Percentiles rank a stretch among this genome's conserved stretches.
Conservation (phyloP, 2,113 vertebrate species). For the Syngnathoides biaculeatus region DNA sequence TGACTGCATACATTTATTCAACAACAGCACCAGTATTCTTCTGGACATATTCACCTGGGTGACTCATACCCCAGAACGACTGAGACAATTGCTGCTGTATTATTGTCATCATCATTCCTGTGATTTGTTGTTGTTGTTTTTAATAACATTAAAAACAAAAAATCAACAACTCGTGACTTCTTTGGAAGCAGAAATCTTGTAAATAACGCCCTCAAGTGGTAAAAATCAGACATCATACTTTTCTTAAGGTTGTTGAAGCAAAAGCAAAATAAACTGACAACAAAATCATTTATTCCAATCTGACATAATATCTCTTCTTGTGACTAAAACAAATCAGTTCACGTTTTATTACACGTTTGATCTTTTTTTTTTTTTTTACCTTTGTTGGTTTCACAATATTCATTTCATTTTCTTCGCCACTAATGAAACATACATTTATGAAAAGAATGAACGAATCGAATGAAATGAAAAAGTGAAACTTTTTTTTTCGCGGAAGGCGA, state of each 20-base stretch:
- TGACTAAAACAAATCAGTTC: neutral
- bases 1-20: too few relatives aligned
- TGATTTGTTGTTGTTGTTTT: too few relatives aligned
- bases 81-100: too few relatives aligned
- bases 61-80: too few relatives aligned
- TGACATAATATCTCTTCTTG: neutral
- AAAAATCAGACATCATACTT: neutral
- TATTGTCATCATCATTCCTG: too few relatives aligned
- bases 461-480: too few relatives aligned
- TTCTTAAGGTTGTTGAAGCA: neutral
- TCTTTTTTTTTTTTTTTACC: neutral
- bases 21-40: too few relatives aligned
- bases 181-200: slow-evolving; percentile 23
- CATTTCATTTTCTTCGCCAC: too few relatives aligned
- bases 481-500: neutral
- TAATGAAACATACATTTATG: too few relatives aligned
- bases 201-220: slow-evolving; percentile 61
- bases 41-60: too few relatives aligned
- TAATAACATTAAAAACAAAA: neutral
- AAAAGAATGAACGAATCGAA: too few relatives aligned
- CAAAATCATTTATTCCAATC: neutral
- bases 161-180: neutral
- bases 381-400: neutral
- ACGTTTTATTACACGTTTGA: neutral
- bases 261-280: neutral